Percentiles rank a stretch among this genome's conserved stretches.
Conservation (phyloP, 2,888 invertebrate species). For the Euplagia quadripunctaria region DNA sequence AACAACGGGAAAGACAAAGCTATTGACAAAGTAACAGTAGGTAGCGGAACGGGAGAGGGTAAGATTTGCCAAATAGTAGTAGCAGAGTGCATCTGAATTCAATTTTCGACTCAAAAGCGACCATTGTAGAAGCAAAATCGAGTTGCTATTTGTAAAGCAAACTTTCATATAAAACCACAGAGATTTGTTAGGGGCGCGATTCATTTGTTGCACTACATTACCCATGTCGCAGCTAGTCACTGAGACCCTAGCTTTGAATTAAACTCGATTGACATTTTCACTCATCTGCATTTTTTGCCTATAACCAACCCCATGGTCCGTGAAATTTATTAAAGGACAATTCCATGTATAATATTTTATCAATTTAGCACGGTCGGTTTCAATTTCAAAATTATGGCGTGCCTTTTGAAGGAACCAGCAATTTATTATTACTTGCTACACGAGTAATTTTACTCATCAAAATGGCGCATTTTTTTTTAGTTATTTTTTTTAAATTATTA, state of each 20-base stretch:
- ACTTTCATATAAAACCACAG: slow-evolving; percentile 51
- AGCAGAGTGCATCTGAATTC: slow-evolving; percentile 32
- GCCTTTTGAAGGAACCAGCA: slow-evolving; percentile 73
- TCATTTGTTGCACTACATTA: slow-evolving; percentile 75
- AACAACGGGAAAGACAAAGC: slow-evolving; percentile 59
- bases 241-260: slow-evolving; percentile 66
- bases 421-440: slow-evolving; percentile 69
- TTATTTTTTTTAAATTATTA: too few relatives aligned
- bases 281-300: slow-evolving; percentile 82
- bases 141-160: slow-evolving; percentile 26
- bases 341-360: slow-evolving; percentile 80
- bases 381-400: slow-evolving; percentile 72
- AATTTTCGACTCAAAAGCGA: slow-evolving; percentile 46
- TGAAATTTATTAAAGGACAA: slow-evolving; percentile 81
- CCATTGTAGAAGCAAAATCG: slow-evolving; percentile 27
- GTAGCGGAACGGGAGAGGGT: slow-evolving; percentile 38
- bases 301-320: slow-evolving; percentile 74
- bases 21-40: slow-evolving; percentile 55
- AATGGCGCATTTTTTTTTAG: too few relatives aligned
- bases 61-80: slow-evolving; percentile 26
- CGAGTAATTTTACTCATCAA: slow-evolving; percentile 68
- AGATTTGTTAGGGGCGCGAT: slow-evolving; percentile 63
- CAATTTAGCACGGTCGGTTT: slow-evolving; percentile 81
- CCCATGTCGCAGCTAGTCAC: slow-evolving; percentile 62
- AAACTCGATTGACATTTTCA: slow-evolving; percentile 78